Base-by-base conservation (phyloP, 2,113 vertebrate genomes). In the Carettochelys insculpta region DNA sequence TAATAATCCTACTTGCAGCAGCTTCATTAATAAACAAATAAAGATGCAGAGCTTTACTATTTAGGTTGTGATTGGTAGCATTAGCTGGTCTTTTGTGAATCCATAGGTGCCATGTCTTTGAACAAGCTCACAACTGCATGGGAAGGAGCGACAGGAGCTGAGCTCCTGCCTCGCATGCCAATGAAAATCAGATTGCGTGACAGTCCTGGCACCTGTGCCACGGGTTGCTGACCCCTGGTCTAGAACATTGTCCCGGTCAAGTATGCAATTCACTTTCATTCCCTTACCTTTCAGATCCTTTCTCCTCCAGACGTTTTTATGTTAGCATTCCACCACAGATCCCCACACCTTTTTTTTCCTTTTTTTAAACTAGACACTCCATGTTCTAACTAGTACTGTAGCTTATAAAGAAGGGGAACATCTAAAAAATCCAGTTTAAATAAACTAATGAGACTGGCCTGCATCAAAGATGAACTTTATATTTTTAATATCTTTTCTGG, bases 251-350 rank as follows among this genome's bases (percentile, higher is more conserved):
- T 81, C 5, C 17, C 41, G 10, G 19, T 2, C 0, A 19, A 27
- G 25, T 27, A 41, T 45, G 24, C 25, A 12, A 14, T 75, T 45
- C 71, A 29, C 25, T 0, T 27, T 82, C 12, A 2, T 12, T 83
- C 48, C 13, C 3, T 4, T 1, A 20, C 14, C 50, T 3, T 3
- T 91, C 7, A 24, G 38, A 54, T 34, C 14, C 4, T 1, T 27
- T 90, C 76, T n/a, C 56, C 29, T 88, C 6, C 20, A 2, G 1
- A 51, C 77, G 85, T 12, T 24, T 85, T 81, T 76, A 52, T 3
- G 50, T 53, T 53, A 0, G 0, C 11, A 31, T 88, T 76, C 25
- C 20, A 1, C 2, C 27, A 68, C 34, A n/a, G 8, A 11, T 2
- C 16, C 56, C 51, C 29, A 11, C 58, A 83, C 80, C 52, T 13